A percentile compares a stretch with the other conserved stretches of the same genome.
Evolutionary conservation across 2,113 vertebrate genomes (phyloP).

Genomic region (Thomomys bottae): DNA sequence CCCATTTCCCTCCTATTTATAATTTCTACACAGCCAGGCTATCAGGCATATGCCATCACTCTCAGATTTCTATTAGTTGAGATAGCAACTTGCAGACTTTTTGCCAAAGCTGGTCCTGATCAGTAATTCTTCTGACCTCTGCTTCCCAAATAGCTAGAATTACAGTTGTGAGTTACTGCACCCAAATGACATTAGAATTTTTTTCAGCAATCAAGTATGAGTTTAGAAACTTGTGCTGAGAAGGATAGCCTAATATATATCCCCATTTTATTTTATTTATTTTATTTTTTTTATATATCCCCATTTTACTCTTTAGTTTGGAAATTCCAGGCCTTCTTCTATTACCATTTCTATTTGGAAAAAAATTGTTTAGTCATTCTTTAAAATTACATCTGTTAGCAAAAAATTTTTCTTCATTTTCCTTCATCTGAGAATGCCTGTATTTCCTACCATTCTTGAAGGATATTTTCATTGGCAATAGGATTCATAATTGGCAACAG

Average conservation of each 20-base stretch:
- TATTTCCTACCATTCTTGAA: not conserved
- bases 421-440: conserved; percentile 9
- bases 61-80: too few relatives aligned
- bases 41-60: too few relatives aligned
- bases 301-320: not conserved
- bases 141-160: too few relatives aligned
- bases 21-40: too few relatives aligned
- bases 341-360: not conserved
- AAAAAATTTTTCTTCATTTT: not conserved
- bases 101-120: too few relatives aligned
- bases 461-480: not conserved
- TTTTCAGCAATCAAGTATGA: not conserved
- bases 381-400: too few relatives aligned
- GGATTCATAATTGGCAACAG: not conserved
- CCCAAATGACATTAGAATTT: not conserved
- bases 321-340: not conserved
- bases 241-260: not conserved
- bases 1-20: too few relatives aligned
- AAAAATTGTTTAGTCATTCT: not conserved
- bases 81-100: too few relatives aligned
- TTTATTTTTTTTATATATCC: too few relatives aligned
- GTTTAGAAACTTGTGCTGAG: not conserved
- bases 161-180: too few relatives aligned
- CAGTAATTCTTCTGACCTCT: too few relatives aligned
- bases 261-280: too few relatives aligned